Conservation (phyloP, 2,113 vertebrate species). For the Arothron firmamentum region DNA sequence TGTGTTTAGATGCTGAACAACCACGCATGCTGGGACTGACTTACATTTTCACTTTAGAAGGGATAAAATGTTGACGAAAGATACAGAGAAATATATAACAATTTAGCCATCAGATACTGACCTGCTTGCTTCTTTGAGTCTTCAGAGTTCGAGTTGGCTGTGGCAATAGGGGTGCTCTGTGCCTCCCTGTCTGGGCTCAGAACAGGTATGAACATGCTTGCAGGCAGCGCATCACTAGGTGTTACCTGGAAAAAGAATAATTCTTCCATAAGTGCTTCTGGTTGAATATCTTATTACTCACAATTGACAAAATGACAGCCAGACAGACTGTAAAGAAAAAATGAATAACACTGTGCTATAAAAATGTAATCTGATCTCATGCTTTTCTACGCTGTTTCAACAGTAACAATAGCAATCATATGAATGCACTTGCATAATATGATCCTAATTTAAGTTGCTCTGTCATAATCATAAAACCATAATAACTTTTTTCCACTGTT, state of each 20-base stretch:
- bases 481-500: too few species aligned
- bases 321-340: too few species aligned
- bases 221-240: slow-evolving; percentile 91
- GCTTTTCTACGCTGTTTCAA: too few species aligned
- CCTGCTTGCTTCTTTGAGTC: slow-evolving; percentile 86
- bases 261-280: too few species aligned
- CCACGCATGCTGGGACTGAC: neutral
- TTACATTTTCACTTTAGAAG: neutral
- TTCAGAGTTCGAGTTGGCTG: slow-evolving; percentile 74
- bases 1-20: slow-evolving; percentile 14
- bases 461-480: too few species aligned
- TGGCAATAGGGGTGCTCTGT: slow-evolving; percentile 58
- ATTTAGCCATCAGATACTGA: slow-evolving; percentile 65
- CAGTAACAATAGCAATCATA: too few species aligned
- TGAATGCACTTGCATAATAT: too few species aligned
- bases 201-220: slow-evolving; percentile 93
- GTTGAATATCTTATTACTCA: too few species aligned
- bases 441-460: too few species aligned
- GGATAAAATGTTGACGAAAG: slow-evolving; percentile 10
- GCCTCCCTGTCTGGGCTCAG: slow-evolving; percentile 82
- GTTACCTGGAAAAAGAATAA: slow-evolving; percentile 82
- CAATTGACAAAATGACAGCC: too few species aligned
- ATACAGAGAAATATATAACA: neutral
- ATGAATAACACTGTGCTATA: too few species aligned
- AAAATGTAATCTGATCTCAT: too few species aligned